Conservation (phyloP, 2,888 invertebrate genomes). For the Limenitis camilla region DNA sequence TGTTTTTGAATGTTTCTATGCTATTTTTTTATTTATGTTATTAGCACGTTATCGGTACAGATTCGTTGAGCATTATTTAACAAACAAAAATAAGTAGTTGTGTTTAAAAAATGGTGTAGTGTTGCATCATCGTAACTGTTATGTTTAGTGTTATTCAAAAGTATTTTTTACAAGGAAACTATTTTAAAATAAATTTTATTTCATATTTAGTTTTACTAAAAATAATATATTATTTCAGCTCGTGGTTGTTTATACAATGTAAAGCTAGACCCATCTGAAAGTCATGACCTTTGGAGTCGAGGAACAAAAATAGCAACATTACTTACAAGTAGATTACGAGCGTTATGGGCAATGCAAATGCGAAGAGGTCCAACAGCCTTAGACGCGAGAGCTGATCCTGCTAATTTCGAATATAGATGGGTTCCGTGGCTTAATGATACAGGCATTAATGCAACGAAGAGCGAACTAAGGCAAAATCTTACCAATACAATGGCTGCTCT, state of each 20-base stretch:
- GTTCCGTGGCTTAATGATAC: slow-evolving; percentile 68
- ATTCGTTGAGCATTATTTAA: too few relatives aligned
- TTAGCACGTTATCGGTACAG: too few relatives aligned
- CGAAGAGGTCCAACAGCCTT: slow-evolving; percentile 59
- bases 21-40: neutral
- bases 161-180: too few relatives aligned
- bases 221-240: slow-evolving; percentile 46
- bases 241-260: slow-evolving; percentile 85
- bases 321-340: slow-evolving; percentile 55
- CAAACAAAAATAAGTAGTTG: too few relatives aligned
- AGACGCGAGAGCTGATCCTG: slow-evolving; percentile 77
- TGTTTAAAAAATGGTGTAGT: too few relatives aligned
- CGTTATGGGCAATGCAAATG: slow-evolving; percentile 65
- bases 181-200: neutral
- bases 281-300: slow-evolving; percentile 76
- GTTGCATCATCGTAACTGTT: too few relatives aligned
- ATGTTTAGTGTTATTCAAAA: too few relatives aligned
- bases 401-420: slow-evolving; percentile 82
- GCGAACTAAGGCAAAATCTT: neutral
- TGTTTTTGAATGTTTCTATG: too few relatives aligned
- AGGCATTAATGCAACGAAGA: slow-evolving; percentile 2
- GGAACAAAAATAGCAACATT: slow-evolving; percentile 66
- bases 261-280: slow-evolving; percentile 85
- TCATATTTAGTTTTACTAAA: neutral
- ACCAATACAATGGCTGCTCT: neutral